Base-by-base conservation (phyloP, 35 echinoderm and acorn worm genomes). In the Apostichopus parvimensis region DNA sequence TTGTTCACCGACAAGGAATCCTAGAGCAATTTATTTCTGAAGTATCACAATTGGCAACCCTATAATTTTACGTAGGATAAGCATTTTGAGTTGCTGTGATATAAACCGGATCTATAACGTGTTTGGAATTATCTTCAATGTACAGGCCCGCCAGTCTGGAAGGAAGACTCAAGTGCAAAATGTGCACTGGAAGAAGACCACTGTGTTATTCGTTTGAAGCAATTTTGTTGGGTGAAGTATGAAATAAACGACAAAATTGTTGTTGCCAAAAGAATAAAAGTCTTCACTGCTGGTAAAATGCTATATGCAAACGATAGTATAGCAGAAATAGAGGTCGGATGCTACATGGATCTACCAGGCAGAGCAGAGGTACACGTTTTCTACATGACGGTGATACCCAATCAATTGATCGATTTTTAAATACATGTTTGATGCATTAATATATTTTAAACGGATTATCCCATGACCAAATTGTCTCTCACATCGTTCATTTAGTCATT, bases 171-270 rank as follows among this genome's bases (percentile, higher is more conserved):
- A 73, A 17, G n/a, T 73, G 71, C 71, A 73, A 73, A n/a, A n/a
- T 73, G 20, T 73, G 6, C 20, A 73, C 20, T 73, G 1, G 71
- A 73, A n/a, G 13, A 73, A 73, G 2, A 18, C 6, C 15, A 73
- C n/a, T 73, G 71, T 18, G n/a, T 22, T n/a, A 73, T 73, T 24
- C 6, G 20, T 18, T 73, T 73, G 17, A 73, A 14, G 11, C 15
- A 73, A 1, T 73, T 73, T 22, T 73, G 71, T 73, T 73, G 71
- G 71, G 17, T 73, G 17, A 73, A 73, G n/a, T 73, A 21, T 73
- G 71, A 73, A 73, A 73, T 73, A 73, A 73, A 73, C 20, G n/a
- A 73, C 71, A 73, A 14, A 22, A 24, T 73, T 73, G 71, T 73
- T 73, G 11, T 73, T 7, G 71, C 71, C 14, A 73, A 73, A 6